Evolutionary conservation across 2,888 invertebrate genomes (phyloP).

Genomic region (Pogonocherus hispidulus): DNA sequence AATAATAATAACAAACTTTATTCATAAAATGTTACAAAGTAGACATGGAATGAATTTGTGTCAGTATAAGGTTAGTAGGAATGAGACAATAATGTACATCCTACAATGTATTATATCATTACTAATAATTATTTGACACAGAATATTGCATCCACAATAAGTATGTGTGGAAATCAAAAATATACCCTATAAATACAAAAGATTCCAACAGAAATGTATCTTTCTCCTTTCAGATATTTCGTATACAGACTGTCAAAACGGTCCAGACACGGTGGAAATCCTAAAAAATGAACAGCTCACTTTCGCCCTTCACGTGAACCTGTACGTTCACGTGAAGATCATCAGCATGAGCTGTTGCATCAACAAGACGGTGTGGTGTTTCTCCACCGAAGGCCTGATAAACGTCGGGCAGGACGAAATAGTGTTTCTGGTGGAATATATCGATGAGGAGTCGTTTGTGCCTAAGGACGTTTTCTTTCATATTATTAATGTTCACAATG

Average conservation of each 20-base stretch:
- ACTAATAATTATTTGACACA: no score
- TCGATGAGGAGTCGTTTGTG: slow-evolving; percentile 74
- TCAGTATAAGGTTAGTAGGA: no score
- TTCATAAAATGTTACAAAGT: no score
- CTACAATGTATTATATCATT: no score
- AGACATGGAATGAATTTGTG: no score
- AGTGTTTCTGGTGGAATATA: slow-evolving; percentile 79
- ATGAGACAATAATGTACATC: no score
- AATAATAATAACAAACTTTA: no score
- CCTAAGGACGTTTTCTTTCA: slow-evolving; percentile 84
- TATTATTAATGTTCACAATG: slow-evolving; percentile 79
- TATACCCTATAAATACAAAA: no score
- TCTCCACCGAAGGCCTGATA: slow-evolving; percentile 82
- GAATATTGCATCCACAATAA: no score
- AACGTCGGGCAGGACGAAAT: slow-evolving; percentile 89
- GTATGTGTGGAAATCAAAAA: no score
- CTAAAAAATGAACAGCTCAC: slow-evolving; percentile 75
- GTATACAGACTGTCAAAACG: slow-evolving; percentile 72
- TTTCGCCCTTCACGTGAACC: slow-evolving; percentile 82
- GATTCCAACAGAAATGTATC: no score
- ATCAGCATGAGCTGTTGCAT: slow-evolving; percentile 72
- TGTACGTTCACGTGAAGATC: slow-evolving; percentile 81
- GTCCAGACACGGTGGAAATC: slow-evolving; percentile 72
- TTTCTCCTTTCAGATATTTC: slow-evolving; percentile 68
- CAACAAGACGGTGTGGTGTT: slow-evolving; percentile 81